Evolutionary conservation across 2,797 vertebrate species (phyloP).

Genomic region (Enteromius paludinosus): DNA sequence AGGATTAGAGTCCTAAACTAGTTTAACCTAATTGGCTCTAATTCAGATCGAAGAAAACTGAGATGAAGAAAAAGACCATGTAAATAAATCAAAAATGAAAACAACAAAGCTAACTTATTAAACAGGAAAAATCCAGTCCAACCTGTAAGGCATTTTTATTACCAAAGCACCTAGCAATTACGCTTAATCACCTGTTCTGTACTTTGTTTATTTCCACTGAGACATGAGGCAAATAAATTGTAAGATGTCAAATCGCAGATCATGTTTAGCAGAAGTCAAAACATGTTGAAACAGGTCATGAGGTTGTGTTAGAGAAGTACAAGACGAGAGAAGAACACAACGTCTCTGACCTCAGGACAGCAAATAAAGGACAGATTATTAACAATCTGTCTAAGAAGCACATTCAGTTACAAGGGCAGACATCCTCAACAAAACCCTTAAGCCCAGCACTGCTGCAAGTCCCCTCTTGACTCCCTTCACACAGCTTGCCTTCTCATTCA

Average conservation of each 20-base stretch:
- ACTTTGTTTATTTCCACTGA: neutral
- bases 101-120: neutral
- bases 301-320: neutral
- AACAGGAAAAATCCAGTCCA: neutral
- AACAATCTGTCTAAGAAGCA: conserved; percentile 29
- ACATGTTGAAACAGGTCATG: neutral
- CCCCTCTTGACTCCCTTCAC: neutral
- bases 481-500: neutral
- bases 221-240: neutral
- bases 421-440: conserved; percentile 20
- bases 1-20: neutral
- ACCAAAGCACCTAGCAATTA: neutral
- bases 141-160: neutral
- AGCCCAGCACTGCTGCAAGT: conserved; percentile 7
- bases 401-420: conserved; percentile 31
- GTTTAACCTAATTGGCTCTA: neutral
- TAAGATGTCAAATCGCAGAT: neutral
- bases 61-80: neutral
- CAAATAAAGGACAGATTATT: conserved; percentile 33
- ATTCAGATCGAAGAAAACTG: neutral
- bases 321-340: conserved; percentile 5
- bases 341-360: neutral
- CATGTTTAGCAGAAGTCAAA: neutral
- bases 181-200: neutral
- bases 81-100: neutral